Evolutionary conservation across 2,113 vertebrate genomes (phyloP).

Genomic region (Orycteropus afer): DNA sequence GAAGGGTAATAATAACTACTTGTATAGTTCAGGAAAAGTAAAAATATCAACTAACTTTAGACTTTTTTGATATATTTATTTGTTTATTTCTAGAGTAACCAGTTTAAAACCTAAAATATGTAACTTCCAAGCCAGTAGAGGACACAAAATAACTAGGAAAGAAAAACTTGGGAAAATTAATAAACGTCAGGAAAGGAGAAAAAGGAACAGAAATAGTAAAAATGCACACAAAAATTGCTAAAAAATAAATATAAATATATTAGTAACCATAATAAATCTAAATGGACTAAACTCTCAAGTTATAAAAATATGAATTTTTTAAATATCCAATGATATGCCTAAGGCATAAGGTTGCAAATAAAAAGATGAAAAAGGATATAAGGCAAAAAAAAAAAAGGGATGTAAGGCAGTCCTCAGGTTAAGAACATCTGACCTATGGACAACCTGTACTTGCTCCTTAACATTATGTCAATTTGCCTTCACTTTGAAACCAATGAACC

Average conservation of each 20-base stretch:
- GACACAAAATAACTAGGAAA: too few species aligned
- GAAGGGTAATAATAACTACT: background rate
- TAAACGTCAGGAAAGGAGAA: too few species aligned
- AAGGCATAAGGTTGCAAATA: background rate
- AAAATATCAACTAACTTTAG: background rate
- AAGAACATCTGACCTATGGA: background rate
- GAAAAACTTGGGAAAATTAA: constrained; percentile 17
- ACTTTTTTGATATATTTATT: background rate
- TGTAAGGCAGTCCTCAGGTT: too few species aligned
- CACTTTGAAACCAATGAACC: background rate
- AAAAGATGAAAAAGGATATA: background rate
- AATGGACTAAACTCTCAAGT: background rate
- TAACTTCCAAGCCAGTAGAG: background rate
- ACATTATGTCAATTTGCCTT: background rate
- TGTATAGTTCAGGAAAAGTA: background rate
- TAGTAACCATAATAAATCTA: constrained; percentile 11
- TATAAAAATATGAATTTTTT: background rate
- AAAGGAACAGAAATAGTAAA: background rate
- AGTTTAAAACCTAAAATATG: background rate
- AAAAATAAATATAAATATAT: constrained; percentile 26
- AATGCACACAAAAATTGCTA: background rate
- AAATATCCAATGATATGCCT: background rate
- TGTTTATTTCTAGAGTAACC: background rate
- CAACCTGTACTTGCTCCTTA: background rate
- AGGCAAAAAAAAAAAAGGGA: too few species aligned